Conservation (phyloP, 2,113 vertebrate species). For the Myotis lucifugus region DNA sequence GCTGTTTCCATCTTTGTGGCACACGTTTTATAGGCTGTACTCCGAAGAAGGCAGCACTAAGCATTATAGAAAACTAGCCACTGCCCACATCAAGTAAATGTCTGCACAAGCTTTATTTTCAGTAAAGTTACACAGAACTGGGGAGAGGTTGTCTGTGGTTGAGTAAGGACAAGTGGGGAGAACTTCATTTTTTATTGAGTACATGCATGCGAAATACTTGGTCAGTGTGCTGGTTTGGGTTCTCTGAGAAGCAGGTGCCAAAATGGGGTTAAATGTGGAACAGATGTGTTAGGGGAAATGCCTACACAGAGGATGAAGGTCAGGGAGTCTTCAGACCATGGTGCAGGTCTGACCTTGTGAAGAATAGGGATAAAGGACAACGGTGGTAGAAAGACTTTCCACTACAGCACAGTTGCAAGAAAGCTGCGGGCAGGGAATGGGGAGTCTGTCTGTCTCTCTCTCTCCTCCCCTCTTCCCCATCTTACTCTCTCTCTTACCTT, state of each 20-base stretch:
- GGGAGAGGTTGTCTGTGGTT: not conserved
- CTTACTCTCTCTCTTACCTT: not conserved
- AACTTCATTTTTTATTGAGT: not conserved
- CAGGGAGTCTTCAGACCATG: not conserved
- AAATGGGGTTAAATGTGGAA: not conserved
- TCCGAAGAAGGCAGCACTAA: not conserved
- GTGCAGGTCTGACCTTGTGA: not conserved
- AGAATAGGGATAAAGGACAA: not conserved
- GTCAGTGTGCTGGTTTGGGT: not conserved
- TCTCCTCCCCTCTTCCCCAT: not conserved
- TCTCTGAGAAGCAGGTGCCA: not conserved
- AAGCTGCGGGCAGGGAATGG: not conserved
- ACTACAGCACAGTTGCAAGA: not conserved
- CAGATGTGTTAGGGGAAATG: not conserved
- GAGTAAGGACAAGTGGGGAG: not conserved
- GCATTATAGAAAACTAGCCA: not conserved
- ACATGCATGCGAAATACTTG: not conserved
- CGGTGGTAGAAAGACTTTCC: not conserved
- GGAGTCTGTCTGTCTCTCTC: not conserved
- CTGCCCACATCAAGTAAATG: not conserved
- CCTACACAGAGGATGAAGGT: not conserved
- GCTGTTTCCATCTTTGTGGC: not conserved
- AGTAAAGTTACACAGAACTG: not conserved
- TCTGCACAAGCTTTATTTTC: not conserved
- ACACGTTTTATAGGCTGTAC: not conserved